Base-by-base conservation (phyloP, 2,888 invertebrate genomes). In the Sympetrum striolatum region DNA sequence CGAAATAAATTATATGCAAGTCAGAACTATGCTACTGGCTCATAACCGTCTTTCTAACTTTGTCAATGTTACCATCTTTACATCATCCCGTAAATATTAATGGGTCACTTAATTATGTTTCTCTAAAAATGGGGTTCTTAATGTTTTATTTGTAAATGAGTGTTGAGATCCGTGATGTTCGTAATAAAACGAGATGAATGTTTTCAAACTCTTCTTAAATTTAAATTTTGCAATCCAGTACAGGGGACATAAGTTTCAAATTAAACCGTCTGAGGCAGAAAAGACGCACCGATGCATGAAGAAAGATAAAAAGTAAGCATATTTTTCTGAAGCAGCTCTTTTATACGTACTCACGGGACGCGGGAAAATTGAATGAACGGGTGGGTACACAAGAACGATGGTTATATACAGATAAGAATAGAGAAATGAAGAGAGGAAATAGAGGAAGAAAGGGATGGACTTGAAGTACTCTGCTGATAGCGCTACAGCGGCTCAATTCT, bases 401-500 rank as follows among this genome's bases (percentile, higher is more conserved):
- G 35, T 22, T 18, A 18, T 2, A 80, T 14, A 80, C 14, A 35
- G 35, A 35, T 31, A 58, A 35, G 53, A 81, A 31, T 4, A 25
- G 81, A 25, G 81, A 48, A 44, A 44, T 39, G 6, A 39, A 39
- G 2, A 39, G 39, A 39, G 39, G 39, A 39, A 6, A 39, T 39
- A 81, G 81, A 10, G 22, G 18, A 12, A 18, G 22, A 25, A 48
- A 6, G 81, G 10, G n/a, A n/a, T 14, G 60, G 60, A 44, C 48
- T 82, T 53, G 82, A 53, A 53, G 53, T 53, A 82, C 82, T 58
- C 82, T 35, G 35, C 53, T 82, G 82, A 82, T 82, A 82, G 58
- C 58, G 82, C 35, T 82, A 31, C 35, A 18, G 53, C 82, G 58
- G 35, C 53, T 44, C 58, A 31, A 37, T 82, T 82, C 82, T 82